phyloP scores from a whole-genome alignment of 2,888 invertebrate species.

The Heteromurus nitidus region DNA sequence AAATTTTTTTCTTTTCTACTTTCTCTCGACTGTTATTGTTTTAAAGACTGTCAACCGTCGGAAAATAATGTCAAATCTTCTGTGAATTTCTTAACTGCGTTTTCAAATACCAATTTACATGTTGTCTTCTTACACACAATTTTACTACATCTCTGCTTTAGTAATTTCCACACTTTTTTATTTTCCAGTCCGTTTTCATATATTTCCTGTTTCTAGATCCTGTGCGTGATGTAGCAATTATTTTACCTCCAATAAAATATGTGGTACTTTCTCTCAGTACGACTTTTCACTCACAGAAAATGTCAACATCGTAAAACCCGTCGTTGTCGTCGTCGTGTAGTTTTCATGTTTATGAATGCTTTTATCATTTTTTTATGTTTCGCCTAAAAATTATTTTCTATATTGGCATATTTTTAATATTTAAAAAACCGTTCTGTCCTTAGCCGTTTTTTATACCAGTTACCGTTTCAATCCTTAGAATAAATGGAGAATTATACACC shows the following conservation, averaged over 20 bases:
- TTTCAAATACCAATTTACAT: slow-evolving; percentile 48
- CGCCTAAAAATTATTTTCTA: slow-evolving; percentile 5
- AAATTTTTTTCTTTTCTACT: slow-evolving; percentile 1
- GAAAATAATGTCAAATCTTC: slow-evolving; percentile 56
- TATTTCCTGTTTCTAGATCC: slow-evolving; percentile 7
- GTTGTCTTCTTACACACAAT: too few relatives aligned
- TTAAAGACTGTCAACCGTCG: slow-evolving; percentile 59
- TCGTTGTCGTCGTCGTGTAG: too few relatives aligned
- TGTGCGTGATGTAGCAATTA: slow-evolving; percentile 8
- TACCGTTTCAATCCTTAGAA: slow-evolving; percentile 9
- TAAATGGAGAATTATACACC: slow-evolving; percentile 16
- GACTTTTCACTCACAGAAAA: slow-evolving; percentile 33
- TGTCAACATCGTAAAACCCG: slow-evolving; percentile 43
- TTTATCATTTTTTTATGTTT: slow-evolving; percentile 4
- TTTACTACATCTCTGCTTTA: slow-evolving; percentile 60
- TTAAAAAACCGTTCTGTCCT: neutral
- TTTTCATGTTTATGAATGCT: neutral
- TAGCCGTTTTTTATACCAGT: slow-evolving; percentile 17
- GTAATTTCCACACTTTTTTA: slow-evolving; percentile 62
- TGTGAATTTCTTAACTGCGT: slow-evolving; percentile 30
- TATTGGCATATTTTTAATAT: neutral
- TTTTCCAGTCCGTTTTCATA: slow-evolving; percentile 35
- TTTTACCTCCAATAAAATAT: slow-evolving; percentile 1
- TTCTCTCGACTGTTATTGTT: slow-evolving; percentile 17
- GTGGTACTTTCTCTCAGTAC: neutral